phyloP scores from a whole-genome alignment of 2,113 vertebrate genomes.

The Tiliqua scincoides region DNA sequence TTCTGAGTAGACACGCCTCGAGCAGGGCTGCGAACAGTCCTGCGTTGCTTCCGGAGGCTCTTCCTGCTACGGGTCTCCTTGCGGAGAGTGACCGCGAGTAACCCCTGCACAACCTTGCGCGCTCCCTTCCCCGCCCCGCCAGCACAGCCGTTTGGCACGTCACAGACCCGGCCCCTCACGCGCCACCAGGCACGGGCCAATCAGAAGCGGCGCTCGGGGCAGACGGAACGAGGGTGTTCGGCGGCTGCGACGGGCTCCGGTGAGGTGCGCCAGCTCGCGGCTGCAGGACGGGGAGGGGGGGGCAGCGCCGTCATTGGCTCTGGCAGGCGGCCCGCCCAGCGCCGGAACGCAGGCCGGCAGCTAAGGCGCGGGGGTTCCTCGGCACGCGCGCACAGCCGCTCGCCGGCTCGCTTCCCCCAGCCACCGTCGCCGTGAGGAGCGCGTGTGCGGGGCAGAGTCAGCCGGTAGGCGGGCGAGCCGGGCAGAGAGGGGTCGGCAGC shows the following conservation, averaged over 20 bases:
- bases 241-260: background rate
- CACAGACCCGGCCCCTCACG: slow-evolving; percentile 70
- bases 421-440: background rate
- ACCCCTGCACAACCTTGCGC: slow-evolving; percentile 55
- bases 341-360: background rate
- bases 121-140: background rate
- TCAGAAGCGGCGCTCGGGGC: slow-evolving; percentile 47
- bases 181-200: slow-evolving; percentile 82
- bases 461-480: background rate
- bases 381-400: background rate
- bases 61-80: background rate
- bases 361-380: background rate
- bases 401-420: background rate
- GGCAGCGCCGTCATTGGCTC: background rate
- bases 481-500: background rate
- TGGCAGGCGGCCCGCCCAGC: background rate
- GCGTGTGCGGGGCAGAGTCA: background rate
- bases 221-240: slow-evolving; percentile 14
- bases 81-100: slow-evolving; percentile 75
- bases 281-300: background rate
- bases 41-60: too few relatives aligned
- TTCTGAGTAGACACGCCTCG: too few relatives aligned
- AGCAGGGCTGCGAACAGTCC: too few relatives aligned
- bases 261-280: background rate
- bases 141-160: slow-evolving; percentile 51